Evolutionary conservation across 1,140 invertebrate species (phyloP), one percentile per base, ranked within the genome.

Genomic region (Xylocopa sonorina): DNA sequence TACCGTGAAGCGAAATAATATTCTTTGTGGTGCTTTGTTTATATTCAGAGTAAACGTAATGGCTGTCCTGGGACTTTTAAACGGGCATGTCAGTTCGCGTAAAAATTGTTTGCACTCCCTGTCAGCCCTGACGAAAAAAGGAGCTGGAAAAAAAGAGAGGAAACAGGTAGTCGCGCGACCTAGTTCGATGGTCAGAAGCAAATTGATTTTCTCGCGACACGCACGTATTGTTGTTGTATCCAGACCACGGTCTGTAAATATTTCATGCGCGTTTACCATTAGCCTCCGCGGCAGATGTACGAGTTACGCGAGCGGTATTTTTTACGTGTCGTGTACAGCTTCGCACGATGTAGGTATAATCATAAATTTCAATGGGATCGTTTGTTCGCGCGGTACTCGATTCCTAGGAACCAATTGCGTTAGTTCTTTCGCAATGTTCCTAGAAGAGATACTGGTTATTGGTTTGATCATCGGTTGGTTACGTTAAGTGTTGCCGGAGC

Each of bases 311-410:
- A 60, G 43, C 21, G 12, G n/a, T 72, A 60, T 62, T 73, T 73
- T 71, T 58, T 71, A 73, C 41, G 16, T 60, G 41, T 73, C 41
- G 9, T 18, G 55, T 29, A 55, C 67, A 55, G 34, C 16, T 69
- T 57, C 18, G 34, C 51, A 51, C 24, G 69, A 21, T 73, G 55
- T n/a, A n/a, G n/a, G n/a, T 73, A 73, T 62, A 73, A 73, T 73
- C 69, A 50, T 60, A 55, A 60, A 48, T 73, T 73, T 73, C 69
- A 73, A 73, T 73, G 69, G 41, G 41, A 73, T 73, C 55, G 41
- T 41, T 73, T 43, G 55, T 73, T 58, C 53, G 41, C 55, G 53
- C 41, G 55, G 10, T 72, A 14, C n/a, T 60, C 55, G 29, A 71
- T 73, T 73, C 55, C 69, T 34, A 58, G 29, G 69, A 73, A 73